Evolutionary conservation across 2,113 vertebrate species (phyloP), one percentile per base, ranked within the genome.

Genomic region (Pedetes capensis): DNA sequence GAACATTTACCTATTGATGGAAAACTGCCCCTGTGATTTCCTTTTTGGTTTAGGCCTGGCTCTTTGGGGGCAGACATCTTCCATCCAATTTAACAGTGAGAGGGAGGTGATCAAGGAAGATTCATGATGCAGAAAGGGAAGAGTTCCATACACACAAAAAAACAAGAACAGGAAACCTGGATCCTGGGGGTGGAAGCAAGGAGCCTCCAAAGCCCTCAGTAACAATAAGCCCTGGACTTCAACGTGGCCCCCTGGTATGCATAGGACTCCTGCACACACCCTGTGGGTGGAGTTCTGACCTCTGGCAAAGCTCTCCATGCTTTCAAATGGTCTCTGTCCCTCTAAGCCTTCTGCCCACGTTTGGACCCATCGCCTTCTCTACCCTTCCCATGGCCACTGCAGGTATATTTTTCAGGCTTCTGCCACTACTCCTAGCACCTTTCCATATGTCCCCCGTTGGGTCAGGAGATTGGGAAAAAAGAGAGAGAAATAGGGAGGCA

Each of bases 171-270:
- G 6, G 25, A 53, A 66, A 23, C 27, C 69, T 44, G 12, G 55
- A 44, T 69, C 55, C 57, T 29, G 2, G 42, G 74, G 29, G 0
- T 47, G 66, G 34, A 64, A 1, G 12, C 42, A 23, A 39, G 42
- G 37, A 42, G 49, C 9, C 9, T 25, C 57, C 0, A 2, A 20
- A 0, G 17, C 10, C 6, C 59, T 63, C 16, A 8, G 3, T 1
- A 25, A 37, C 37, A 71, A 84, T 51, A 39, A 7, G 11, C 8
- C 25, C 10, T 20, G 47, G 37, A 49, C 37, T 17, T 61, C 37
- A 37, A 0, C 4, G 68, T 32, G 18, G 27, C 37, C 32, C 34
- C 34, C 57, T 66, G 55, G 37, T 13, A 39, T 25, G 64, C 44
- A 27, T 0, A 2, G 14, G 53, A 16, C 10, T 37, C 61, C 17